Evolutionary conservation across 2,888 invertebrate species (phyloP).

Genomic region (Stratiomys singularior): DNA sequence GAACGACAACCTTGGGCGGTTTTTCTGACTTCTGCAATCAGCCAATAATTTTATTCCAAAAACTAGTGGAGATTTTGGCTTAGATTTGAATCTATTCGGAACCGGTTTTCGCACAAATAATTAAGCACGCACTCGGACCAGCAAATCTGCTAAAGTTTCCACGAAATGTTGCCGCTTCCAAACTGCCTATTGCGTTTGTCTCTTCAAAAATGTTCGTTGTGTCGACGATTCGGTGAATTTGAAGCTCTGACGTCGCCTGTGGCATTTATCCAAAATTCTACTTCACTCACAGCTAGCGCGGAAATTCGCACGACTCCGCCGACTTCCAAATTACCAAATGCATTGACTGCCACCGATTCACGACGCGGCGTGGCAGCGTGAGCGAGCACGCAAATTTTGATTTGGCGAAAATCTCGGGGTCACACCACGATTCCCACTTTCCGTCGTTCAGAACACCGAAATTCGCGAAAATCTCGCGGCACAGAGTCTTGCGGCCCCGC

Average conservation of each 20-base stretch:
- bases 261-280: background rate
- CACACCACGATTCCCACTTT: too few species aligned
- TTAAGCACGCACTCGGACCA: slow-evolving; percentile 38
- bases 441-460: background rate
- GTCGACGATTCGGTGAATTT: background rate
- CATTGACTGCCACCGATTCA: background rate
- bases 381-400: background rate
- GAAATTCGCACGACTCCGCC: background rate
- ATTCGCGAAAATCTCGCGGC: background rate
- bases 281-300: background rate
- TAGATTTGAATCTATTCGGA: slow-evolving; percentile 4
- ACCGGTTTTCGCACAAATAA: slow-evolving; percentile 44
- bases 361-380: slow-evolving; percentile 25
- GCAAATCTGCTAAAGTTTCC: slow-evolving; percentile 14
- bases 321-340: background rate
- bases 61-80: background rate
- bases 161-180: slow-evolving; percentile 20
- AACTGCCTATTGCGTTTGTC: background rate
- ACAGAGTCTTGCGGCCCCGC: background rate
- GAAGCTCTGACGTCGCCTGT: slow-evolving; percentile 8
- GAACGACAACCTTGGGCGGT: too few species aligned
- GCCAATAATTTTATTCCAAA: background rate
- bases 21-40: background rate
- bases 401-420: background rate
- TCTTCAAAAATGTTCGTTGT: background rate